phyloP scores from a whole-genome alignment of 2,797 vertebrate genomes.

The Sternotherus odoratus region DNA sequence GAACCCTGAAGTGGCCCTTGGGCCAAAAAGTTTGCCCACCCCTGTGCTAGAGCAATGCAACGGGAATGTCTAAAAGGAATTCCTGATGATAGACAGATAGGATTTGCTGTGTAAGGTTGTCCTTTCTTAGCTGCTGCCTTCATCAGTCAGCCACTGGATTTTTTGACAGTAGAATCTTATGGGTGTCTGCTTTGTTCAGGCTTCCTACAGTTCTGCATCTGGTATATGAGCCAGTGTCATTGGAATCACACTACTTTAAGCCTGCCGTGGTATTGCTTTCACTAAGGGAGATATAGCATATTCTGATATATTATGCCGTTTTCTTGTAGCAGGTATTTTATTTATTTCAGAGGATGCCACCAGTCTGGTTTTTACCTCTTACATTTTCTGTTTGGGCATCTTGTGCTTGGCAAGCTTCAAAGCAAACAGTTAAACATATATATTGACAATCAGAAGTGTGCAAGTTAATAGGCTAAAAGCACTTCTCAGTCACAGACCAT shows the following conservation, averaged over 20 bases:
- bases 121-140: background rate
- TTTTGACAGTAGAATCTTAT: slow-evolving; percentile 17
- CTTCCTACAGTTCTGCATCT: slow-evolving; percentile 21
- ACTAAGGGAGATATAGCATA: background rate
- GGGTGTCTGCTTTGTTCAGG: slow-evolving; percentile 28
- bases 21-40: no score
- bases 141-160: background rate
- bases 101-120: background rate
- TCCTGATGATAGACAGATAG: background rate
- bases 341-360: background rate
- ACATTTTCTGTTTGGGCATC: slow-evolving; percentile 22
- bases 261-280: slow-evolving; percentile 2
- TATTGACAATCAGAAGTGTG: background rate
- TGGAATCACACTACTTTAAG: background rate
- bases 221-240: background rate
- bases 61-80: background rate
- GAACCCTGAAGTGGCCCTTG: no score
- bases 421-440: slow-evolving; percentile 1
- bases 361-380: slow-evolving; percentile 18
- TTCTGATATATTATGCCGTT: background rate
- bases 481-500: background rate
- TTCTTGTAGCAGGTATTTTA: slow-evolving; percentile 2
- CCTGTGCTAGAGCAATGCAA: background rate
- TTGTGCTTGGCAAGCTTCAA: background rate
- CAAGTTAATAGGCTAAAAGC: background rate